Percentiles rank a stretch among this genome's conserved stretches.
Evolutionary conservation across 2,797 vertebrate species (phyloP).

Genomic region (Xiphorhynchus erythropygius): DNA sequence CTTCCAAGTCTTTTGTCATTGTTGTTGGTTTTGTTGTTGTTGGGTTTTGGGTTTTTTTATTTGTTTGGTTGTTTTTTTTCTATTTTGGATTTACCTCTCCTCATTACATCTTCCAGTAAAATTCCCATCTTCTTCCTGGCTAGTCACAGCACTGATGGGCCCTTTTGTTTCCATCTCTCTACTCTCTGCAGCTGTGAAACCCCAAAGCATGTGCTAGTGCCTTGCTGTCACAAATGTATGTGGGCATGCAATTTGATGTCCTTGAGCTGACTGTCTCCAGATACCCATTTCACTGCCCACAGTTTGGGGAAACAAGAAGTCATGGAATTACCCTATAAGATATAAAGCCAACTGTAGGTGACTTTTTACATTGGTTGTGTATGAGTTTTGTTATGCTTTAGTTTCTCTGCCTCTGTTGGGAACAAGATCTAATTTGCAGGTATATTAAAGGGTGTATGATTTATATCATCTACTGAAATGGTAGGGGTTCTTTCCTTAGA

Average conservation of each 20-base stretch:
- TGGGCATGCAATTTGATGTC: neutral
- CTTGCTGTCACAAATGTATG: neutral
- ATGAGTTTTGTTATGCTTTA: neutral
- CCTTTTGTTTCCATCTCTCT: neutral
- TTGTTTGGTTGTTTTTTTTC: neutral
- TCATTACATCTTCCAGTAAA: neutral
- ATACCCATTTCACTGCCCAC: neutral
- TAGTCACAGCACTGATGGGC: neutral
- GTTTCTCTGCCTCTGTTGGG: neutral
- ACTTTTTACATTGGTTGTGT: neutral
- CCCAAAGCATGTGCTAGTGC: neutral
- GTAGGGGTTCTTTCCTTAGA: neutral
- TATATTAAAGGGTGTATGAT: neutral
- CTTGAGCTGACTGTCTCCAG: neutral
- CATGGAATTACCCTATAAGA: neutral
- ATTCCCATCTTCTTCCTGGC: neutral
- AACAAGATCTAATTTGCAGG: neutral
- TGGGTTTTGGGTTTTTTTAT: neutral
- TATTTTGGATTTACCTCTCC: neutral
- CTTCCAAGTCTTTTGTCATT: neutral
- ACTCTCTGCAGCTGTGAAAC: neutral
- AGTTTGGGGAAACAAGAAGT: neutral
- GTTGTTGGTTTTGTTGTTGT: neutral
- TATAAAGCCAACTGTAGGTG: neutral
- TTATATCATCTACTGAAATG: neutral